Evolutionary conservation across 2,888 invertebrate genomes (phyloP).

Genomic region (Ochropacha duplaris): DNA sequence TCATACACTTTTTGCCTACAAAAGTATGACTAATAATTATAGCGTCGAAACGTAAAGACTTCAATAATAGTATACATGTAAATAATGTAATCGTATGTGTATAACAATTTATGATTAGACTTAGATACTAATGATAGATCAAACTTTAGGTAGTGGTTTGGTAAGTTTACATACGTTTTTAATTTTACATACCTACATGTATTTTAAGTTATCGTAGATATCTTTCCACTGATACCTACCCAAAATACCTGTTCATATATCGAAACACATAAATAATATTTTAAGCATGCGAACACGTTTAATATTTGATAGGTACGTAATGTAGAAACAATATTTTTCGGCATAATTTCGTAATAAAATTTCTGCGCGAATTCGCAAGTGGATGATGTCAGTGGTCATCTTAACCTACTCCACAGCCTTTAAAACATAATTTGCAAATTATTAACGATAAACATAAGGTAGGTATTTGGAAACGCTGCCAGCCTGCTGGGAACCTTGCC

Average conservation of each 20-base stretch:
- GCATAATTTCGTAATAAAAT: not conserved
- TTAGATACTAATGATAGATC: conserved; percentile 7
- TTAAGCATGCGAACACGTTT: not conserved
- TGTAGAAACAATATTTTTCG: not conserved
- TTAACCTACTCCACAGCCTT: not conserved
- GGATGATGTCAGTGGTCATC: not conserved
- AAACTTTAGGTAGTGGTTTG: not conserved
- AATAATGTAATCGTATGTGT: conserved; percentile 26
- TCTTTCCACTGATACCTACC: not conserved
- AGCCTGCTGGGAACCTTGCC: too few relatives aligned
- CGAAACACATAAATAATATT: too few relatives aligned
- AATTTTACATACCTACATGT: too few relatives aligned
- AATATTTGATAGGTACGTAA: not conserved
- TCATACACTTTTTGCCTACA: conserved; percentile 47
- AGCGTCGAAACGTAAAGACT: conserved; percentile 14
- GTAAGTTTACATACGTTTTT: too few relatives aligned
- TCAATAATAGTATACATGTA: conserved; percentile 34
- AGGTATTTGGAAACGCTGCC: too few relatives aligned
- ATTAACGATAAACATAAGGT: not conserved
- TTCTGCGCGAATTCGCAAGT: not conserved
- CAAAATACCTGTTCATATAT: not conserved
- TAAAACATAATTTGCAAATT: not conserved
- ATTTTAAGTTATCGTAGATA: not conserved
- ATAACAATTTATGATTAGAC: conserved; percentile 23
- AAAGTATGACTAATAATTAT: conserved; percentile 34